A percentile compares a stretch with the other conserved stretches of the same genome.
These are phyloP conservation scores for Odontomyia ornata DNA, from an alignment of 2,888 invertebrate genomes.

Conservation along the genomic window DNA sequence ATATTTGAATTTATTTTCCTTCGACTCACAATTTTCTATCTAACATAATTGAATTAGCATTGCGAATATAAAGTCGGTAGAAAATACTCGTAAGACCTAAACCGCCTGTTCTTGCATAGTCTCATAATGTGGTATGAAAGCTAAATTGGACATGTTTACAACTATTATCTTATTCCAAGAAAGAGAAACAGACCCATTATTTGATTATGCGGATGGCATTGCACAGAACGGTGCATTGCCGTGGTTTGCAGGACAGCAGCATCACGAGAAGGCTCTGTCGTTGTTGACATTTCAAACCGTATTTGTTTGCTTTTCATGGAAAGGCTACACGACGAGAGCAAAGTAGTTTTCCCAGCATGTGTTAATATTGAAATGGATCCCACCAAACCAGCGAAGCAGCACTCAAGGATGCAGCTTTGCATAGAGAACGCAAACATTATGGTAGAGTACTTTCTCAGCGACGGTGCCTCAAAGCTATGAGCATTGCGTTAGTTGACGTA, in stretches of 20 bases:
- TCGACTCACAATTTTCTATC: background rate
- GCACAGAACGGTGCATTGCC: background rate
- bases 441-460: background rate
- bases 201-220: slow-evolving; percentile 34
- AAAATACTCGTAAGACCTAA: background rate
- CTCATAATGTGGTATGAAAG: background rate
- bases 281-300: slow-evolving; percentile 6
- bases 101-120: background rate
- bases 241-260: background rate
- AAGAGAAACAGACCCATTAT: slow-evolving; percentile 9
- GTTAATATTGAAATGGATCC: slow-evolving; percentile 29
- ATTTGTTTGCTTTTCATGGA: slow-evolving; percentile 5
- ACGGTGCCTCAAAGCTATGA: no score
- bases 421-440: background rate
- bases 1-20: slow-evolving; percentile 6
- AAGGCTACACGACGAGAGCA: background rate
- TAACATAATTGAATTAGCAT: slow-evolving; percentile 21
- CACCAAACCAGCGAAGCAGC: background rate
- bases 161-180: slow-evolving; percentile 9
- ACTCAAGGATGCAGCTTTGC: background rate
- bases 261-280: background rate
- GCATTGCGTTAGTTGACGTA: no score
- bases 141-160: slow-evolving; percentile 26
- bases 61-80: background rate
- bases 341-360: background rate